A percentile compares a stretch with the other conserved stretches of the same genome.
These are phyloP conservation scores for Decapterus maruadsi DNA, from an alignment of 2,797 vertebrate genomes.

Conservation along the genomic window DNA sequence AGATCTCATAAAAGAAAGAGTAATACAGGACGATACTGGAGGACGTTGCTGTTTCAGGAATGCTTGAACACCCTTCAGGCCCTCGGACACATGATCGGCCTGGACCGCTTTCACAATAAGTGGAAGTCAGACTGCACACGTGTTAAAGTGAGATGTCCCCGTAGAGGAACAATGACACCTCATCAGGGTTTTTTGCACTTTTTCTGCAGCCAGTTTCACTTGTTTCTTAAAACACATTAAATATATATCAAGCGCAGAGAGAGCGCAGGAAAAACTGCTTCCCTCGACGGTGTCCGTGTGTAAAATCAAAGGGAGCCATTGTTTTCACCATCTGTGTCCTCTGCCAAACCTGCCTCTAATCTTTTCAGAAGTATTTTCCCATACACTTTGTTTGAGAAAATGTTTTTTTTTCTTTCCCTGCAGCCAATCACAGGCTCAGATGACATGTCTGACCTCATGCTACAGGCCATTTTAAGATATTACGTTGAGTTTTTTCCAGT, in stretches of 20 bases:
- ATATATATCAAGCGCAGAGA: background rate
- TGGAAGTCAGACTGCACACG: conserved; percentile 8
- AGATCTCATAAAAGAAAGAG: conserved; percentile 31
- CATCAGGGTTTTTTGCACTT: background rate
- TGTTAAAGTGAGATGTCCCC: conserved; percentile 10
- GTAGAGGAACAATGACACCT: conserved; percentile 7
- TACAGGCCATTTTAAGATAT: conserved; percentile 22
- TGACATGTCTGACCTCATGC: conserved; percentile 7
- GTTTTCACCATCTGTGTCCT: background rate
- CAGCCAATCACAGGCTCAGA: background rate
- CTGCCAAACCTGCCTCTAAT: background rate
- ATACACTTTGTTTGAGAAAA: conserved; percentile 2
- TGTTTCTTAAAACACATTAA: conserved; percentile 3
- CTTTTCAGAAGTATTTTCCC: conserved; percentile 1
- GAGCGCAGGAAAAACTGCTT: background rate
- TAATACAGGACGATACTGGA: conserved; percentile 40
- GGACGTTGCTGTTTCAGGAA: conserved; percentile 38
- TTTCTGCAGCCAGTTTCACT: conserved; percentile 8
- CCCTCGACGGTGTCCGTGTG: background rate
- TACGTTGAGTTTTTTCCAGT: conserved; percentile 23
- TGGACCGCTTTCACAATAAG: conserved; percentile 31
- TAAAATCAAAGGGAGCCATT: background rate
- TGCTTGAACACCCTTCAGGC: conserved; percentile 35
- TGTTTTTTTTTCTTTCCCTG: background rate
- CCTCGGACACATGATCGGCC: conserved; percentile 25